Evolutionary conservation across 2,113 vertebrate genomes (phyloP), one percentile per base, ranked within the genome.

Genomic region (Bettongia penicillata): DNA sequence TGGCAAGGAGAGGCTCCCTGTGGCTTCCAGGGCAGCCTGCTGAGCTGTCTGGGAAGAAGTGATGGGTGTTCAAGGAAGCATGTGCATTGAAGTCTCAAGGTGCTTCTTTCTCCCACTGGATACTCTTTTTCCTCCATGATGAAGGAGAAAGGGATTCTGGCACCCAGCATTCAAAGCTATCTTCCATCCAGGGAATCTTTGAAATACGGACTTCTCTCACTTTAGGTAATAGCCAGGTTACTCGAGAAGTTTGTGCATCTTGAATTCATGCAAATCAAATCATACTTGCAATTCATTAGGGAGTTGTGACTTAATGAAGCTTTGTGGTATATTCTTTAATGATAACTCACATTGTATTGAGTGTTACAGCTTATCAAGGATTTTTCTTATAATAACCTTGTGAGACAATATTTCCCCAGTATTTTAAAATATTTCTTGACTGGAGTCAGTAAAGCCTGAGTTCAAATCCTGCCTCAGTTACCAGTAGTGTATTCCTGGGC

Each of bases 11-110:
- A 84, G 68, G 68, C n/a, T 84, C 68, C 68, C 68, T 84, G 68
- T 84, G 68, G 68, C 37, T 84, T 84, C 68, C 68, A 84, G 68
- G 68, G 68, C 68, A 84, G 68, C 68, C 68, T 84, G 68, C 68
- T 84, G 68, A 84, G 68, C 68, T 84, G 68, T 84, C 68, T 84
- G n/a, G 68, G 68, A 84, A 84, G 68, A n/a, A 84, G 68, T 84
- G 68, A 84, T 84, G 68, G 68, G 68, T 19, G 68, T 84, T 84
- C n/a, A 84, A 84, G 68, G 68, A 84, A 43, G 68, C 68, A 43
- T 84, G 68, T 43, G 68, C 8, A 7, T 7, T 23, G 16, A 84
- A 43, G 68, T 84, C 68, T 84, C 68, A 43, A 84, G 68, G 68
- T 84, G 2, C 16, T 43, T 84, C 68, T 84, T 43, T 84, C n/a